Evolutionary conservation across 2,888 invertebrate species (phyloP), one percentile per base, ranked within the genome.

Genomic region (Aleiodes leptofemur): DNA sequence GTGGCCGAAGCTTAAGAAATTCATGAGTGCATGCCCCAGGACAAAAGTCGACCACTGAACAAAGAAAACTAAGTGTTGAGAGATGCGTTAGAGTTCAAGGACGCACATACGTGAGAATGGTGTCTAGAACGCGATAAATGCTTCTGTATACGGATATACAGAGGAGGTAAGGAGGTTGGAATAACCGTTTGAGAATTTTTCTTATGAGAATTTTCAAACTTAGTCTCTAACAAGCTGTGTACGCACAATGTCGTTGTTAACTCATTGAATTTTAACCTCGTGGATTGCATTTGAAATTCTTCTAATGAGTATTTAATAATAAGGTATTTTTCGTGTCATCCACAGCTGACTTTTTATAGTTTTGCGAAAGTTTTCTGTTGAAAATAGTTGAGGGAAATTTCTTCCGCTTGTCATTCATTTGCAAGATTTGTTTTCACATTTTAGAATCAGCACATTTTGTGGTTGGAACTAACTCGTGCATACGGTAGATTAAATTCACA

Each of bases 391-490:
- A 13, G 34, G 50, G 9, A 59, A 59, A 72, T 38, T 61, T 50
- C 56, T 53, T 57, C 56, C 50, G 57, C 14, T 56, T 69, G 69
- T 69, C 50, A 57, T 68, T 38, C 48, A 43, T 13, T 64, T 34
- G 34, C n/a, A 55, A 29, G 56, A 51, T 69, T 16, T 61, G 50
- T 61, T 51, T 68, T 68, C 61, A 70, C 34, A 51, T 53, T 69
- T 31, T 72, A 72, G 51, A 69, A 16, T 43, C 72, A 61, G 48
- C 53, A 34, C 29, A 66, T 66, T 66, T 66, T 66, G 66, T 66
- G 66, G 66, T 66, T 11, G n/a, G 13, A 23, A 23, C 38, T 16
- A 34, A 38, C 61, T 66, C 16, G 29, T 66, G 16, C 29, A 66
- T 50, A 66, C 48, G 48, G n/a, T 43, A 61, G 38, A 61, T 61